These are phyloP conservation scores for Lipophrys pholis DNA, from an alignment of 2,113 vertebrate species.

Conservation along the genomic window DNA sequence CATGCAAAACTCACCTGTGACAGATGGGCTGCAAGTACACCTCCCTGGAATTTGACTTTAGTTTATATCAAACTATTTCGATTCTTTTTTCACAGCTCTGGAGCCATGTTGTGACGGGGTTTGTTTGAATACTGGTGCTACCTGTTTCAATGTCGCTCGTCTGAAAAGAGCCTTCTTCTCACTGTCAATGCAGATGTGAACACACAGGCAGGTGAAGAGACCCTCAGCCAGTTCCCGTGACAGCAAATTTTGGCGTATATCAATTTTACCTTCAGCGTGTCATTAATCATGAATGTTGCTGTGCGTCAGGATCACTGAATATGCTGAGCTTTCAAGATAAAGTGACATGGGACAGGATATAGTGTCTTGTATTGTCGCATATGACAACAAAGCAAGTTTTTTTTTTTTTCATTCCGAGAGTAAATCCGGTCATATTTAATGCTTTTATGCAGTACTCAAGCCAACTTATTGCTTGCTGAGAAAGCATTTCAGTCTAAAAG, in stretches of 20 bases:
- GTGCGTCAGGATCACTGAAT: slow-evolving; percentile 14
- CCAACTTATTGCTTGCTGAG: not conserved
- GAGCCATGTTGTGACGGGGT: too few relatives aligned
- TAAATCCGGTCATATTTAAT: not conserved
- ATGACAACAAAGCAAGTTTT: not conserved
- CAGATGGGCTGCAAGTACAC: too few relatives aligned
- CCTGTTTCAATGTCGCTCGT: slow-evolving; percentile 24
- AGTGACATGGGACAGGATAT: not conserved
- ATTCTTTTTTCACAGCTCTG: too few relatives aligned
- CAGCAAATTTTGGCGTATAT: slow-evolving; percentile 32
- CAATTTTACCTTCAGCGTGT: slow-evolving; percentile 40
- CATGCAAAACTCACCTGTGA: too few relatives aligned
- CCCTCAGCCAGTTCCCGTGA: too few relatives aligned
- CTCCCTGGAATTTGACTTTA: too few relatives aligned
- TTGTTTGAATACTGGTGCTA: not conserved
- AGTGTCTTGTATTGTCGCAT: not conserved
- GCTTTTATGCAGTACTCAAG: not conserved
- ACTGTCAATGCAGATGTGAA: not conserved
- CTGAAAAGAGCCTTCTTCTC: slow-evolving; percentile 20
- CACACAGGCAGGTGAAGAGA: not conserved
- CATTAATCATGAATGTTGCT: slow-evolving; percentile 44
- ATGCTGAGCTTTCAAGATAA: slow-evolving; percentile 23
- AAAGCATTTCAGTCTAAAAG: not conserved
- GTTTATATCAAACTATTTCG: too few relatives aligned
- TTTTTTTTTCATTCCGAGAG: not conserved